Conservation (phyloP, 1,140 invertebrate species). For the Ceratina australensis region DNA sequence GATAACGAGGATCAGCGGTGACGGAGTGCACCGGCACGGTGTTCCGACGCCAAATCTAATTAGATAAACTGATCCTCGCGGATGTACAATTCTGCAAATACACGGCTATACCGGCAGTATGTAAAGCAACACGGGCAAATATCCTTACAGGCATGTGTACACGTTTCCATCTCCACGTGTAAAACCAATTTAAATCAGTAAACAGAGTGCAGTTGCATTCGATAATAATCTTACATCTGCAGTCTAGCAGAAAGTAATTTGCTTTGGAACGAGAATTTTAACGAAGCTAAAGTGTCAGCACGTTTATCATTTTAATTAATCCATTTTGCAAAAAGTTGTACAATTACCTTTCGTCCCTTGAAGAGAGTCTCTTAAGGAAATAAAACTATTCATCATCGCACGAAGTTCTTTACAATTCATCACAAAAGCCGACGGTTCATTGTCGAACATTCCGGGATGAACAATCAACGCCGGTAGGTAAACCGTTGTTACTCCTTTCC, state of each 20-base stretch:
- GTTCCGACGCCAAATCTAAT: constrained; percentile 51
- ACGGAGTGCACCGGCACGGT: constrained; percentile 45
- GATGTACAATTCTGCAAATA: constrained; percentile 42
- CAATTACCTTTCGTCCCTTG: neutral
- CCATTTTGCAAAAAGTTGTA: too few species aligned
- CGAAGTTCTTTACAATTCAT: neutral
- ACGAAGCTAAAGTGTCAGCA: too few species aligned
- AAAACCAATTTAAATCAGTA: constrained; percentile 1
- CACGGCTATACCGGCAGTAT: constrained; percentile 9
- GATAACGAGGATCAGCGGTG: constrained; percentile 62
- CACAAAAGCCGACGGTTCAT: neutral
- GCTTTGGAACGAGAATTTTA: too few species aligned
- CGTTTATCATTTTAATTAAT: too few species aligned
- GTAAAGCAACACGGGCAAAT: constrained; percentile 13
- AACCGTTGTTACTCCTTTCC: neutral
- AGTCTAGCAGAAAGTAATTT: too few species aligned
- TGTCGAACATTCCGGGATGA: neutral
- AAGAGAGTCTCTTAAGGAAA: neutral
- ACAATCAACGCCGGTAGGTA: neutral
- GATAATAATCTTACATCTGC: too few species aligned
- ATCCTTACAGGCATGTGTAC: neutral
- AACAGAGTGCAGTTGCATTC: too few species aligned
- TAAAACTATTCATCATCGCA: too few species aligned
- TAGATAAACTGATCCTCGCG: constrained; percentile 61
- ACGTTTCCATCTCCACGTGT: constrained; percentile 1